Base-by-base conservation (phyloP, 2,113 vertebrate genomes). In the Anthoscopus minutus region DNA sequence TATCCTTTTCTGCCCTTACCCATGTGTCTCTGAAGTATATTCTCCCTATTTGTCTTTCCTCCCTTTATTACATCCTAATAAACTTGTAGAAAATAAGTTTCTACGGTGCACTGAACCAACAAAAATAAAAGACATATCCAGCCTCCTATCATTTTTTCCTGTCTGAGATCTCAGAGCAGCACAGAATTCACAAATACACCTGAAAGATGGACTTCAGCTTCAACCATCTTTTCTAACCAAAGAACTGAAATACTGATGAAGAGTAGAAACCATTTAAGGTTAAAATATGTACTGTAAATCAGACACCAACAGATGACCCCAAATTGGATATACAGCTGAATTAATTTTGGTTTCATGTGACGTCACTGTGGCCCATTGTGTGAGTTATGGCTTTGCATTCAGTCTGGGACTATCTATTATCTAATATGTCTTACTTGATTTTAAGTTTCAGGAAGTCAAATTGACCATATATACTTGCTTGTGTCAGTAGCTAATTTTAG, bases 401-500 rank as follows among this genome's bases (percentile, higher is more conserved):
- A 69, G 51, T 91, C 85, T 89, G 94, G 78, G 44, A 37, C 81
- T 96, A 93, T 97, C 87, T 96, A 74, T 98, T 97, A 96, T 95
- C 89, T 93, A 93, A 64, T 85, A 93, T 51, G 84, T 96, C 95
- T 97, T 86, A 95, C 80, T 73, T 93, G 96, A 95, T 97, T 97
- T 97, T 97, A 78, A 40, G 67, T 95, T 97, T 95, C 88, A 93
- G 88, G 44, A 79, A 92, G 42, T 89, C 69, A 97, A 97, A 97
- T 96, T 96, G 96, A 93, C 96, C 94, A 94, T 85, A 93, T 96
- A 74, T 96, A 96, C 71, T 95, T 96, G 89, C 92, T 97, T 97
- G 88, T 97, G 88, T 95, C 96, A 95, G 94, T 96, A 93, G 94
- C 93, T 97, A 97, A 97, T 98, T 97, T 98, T 97, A 97, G 97